Conservation (phyloP, 2,888 invertebrate genomes). For the Polia nebulosa region DNA sequence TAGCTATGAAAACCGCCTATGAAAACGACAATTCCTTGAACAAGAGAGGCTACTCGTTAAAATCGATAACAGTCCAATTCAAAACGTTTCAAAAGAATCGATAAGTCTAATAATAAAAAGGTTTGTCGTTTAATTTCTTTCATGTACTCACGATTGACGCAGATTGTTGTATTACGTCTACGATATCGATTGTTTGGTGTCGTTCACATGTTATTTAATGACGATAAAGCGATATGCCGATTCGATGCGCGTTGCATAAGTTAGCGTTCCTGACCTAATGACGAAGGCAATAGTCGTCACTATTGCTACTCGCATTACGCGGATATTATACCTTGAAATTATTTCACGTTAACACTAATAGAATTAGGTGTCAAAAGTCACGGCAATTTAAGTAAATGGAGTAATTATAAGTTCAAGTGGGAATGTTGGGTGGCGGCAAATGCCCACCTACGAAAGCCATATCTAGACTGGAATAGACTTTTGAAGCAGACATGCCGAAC, state of each 20-base stretch:
- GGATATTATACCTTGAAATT: slow-evolving; percentile 44
- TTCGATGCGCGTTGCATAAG: slow-evolving; percentile 49
- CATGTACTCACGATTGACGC: slow-evolving; percentile 44
- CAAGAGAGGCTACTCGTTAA: slow-evolving; percentile 7
- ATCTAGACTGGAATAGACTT: slow-evolving; percentile 1
- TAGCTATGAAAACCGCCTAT: too few species aligned
- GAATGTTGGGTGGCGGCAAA: background rate
- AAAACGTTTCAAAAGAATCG: slow-evolving; percentile 12
- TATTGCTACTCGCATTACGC: slow-evolving; percentile 15
- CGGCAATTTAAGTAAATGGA: slow-evolving; percentile 26
- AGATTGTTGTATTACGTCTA: slow-evolving; percentile 44
- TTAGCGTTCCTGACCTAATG: slow-evolving; percentile 42
- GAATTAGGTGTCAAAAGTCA: slow-evolving; percentile 25
- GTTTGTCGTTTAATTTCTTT: slow-evolving; percentile 25
- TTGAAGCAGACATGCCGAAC: background rate
- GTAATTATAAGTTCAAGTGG: slow-evolving; percentile 31
- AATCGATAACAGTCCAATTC: slow-evolving; percentile 31
- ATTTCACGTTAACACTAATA: slow-evolving; percentile 34
- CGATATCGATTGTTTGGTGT: slow-evolving; percentile 48
- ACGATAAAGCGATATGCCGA: slow-evolving; percentile 51
- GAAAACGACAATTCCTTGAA: slow-evolving; percentile 8
- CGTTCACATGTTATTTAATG: slow-evolving; percentile 59
- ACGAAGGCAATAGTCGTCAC: slow-evolving; percentile 40
- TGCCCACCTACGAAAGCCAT: background rate
- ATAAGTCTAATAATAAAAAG: slow-evolving; percentile 21